Percentiles rank a stretch among this genome's conserved stretches.
These are phyloP conservation scores for Tridacna gigas DNA, from an alignment of 2,888 invertebrate genomes.

Conservation along the genomic window DNA sequence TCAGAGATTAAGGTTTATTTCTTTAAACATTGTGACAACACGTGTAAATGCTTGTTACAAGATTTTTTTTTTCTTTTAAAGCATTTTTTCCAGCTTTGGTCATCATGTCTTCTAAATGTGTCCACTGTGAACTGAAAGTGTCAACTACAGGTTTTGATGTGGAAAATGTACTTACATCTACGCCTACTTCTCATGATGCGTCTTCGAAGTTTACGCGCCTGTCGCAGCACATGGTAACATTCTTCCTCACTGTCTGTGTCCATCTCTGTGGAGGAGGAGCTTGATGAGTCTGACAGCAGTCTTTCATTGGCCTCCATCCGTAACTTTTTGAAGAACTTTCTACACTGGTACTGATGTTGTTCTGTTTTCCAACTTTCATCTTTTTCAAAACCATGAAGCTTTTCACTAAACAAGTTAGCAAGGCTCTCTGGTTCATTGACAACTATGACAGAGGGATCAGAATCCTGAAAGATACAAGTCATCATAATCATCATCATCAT, in stretches of 20 bases:
- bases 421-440: slow-evolving; percentile 74
- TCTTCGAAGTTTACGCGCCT: slow-evolving; percentile 54
- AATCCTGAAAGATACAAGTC: slow-evolving; percentile 44
- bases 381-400: slow-evolving; percentile 71
- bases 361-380: slow-evolving; percentile 64
- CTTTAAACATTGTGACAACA: no score
- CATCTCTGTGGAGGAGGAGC: slow-evolving; percentile 50
- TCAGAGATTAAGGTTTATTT: no score
- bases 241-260: slow-evolving; percentile 64
- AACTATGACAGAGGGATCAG: slow-evolving; percentile 77
- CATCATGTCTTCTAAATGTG: no score
- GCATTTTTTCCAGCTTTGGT: no score
- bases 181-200: slow-evolving; percentile 52
- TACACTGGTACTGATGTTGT: slow-evolving; percentile 67
- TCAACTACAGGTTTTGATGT: not conserved
- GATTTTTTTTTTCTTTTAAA: no score
- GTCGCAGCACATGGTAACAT: slow-evolving; percentile 58
- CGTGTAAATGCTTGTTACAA: not conserved
- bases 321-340: slow-evolving; percentile 67
- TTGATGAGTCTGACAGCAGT: slow-evolving; percentile 65
- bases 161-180: slow-evolving; percentile 53
- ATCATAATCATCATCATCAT: no score
- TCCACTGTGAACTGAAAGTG: no score
- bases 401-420: slow-evolving; percentile 72
- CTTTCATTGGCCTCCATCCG: slow-evolving; percentile 68